Conservation (phyloP, 2,113 vertebrate species). For the Merops nubicus region DNA sequence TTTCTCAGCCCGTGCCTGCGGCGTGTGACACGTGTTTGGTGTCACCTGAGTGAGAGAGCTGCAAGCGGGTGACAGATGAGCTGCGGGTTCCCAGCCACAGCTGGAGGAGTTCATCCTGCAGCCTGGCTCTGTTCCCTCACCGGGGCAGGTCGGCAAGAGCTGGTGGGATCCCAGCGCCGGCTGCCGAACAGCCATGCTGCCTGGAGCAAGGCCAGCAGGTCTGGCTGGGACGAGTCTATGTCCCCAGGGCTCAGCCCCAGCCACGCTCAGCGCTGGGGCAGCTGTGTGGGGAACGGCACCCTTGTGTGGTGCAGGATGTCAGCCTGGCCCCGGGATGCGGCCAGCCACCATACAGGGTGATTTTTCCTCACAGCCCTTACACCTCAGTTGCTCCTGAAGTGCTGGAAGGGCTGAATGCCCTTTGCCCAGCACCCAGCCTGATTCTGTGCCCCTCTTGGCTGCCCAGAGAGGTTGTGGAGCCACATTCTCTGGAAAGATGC, state of each 20-base stretch:
- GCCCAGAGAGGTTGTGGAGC: neutral
- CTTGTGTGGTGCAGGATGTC: rapidly evolving
- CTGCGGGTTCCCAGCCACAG: neutral
- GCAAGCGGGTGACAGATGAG: conserved; percentile 35
- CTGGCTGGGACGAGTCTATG: rapidly evolving
- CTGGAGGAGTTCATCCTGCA: conserved; percentile 25
- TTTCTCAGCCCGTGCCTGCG: neutral
- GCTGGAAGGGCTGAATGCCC: neutral
- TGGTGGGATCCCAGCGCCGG: neutral
- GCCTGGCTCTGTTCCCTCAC: neutral
- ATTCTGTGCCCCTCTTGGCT: neutral
- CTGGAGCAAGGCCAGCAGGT: rapidly evolving
- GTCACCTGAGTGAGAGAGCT: conserved; percentile 46
- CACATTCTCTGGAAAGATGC: neutral
- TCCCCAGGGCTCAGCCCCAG: neutral
- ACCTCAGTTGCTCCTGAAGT: neutral
- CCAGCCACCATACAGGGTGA: rapidly evolving
- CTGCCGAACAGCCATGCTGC: rapidly evolving
- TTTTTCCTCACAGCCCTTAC: neutral
- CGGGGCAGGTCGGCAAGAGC: neutral
- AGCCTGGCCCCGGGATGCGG: neutral
- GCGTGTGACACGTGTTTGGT: conserved; percentile 52
- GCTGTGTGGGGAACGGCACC: neutral
- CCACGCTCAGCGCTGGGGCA: rapidly evolving
- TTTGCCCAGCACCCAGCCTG: neutral